phyloP scores from a whole-genome alignment of 2,797 vertebrate genomes.

The Columba guinea region DNA sequence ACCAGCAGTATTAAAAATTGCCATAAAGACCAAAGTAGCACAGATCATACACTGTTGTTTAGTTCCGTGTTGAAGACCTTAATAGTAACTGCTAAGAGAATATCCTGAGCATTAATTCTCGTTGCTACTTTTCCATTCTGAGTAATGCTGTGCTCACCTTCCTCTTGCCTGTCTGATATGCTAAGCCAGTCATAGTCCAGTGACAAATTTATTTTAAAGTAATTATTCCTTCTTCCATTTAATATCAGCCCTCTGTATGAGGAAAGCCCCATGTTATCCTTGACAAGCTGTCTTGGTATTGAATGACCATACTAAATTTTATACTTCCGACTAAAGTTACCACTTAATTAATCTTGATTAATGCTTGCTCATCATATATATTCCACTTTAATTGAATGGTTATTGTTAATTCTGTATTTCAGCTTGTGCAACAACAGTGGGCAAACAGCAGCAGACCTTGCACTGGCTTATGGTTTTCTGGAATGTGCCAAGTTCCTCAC shows the following conservation, averaged over 20 bases:
- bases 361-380: not conserved
- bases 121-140: not conserved
- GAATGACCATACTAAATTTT: not conserved
- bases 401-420: constrained; percentile 10
- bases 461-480: constrained; percentile 76
- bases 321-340: not conserved
- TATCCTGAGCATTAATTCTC: not conserved
- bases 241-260: not conserved
- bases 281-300: not conserved
- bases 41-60: not conserved
- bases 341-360: not conserved
- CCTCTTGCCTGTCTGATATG: not conserved
- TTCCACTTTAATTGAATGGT: not conserved
- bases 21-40: not conserved
- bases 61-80: not conserved
- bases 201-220: not conserved
- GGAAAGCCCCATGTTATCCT: not conserved
- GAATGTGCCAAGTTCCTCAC: constrained; percentile 80
- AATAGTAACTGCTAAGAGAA: not conserved
- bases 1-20: not conserved
- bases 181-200: not conserved
- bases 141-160: not conserved
- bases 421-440: constrained; percentile 82
- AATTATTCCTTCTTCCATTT: not conserved
- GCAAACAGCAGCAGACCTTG: constrained; percentile 82